These are phyloP conservation scores for Cerceris ruficornis DNA, from an alignment of 2,888 invertebrate species.

Conservation along the genomic window DNA sequence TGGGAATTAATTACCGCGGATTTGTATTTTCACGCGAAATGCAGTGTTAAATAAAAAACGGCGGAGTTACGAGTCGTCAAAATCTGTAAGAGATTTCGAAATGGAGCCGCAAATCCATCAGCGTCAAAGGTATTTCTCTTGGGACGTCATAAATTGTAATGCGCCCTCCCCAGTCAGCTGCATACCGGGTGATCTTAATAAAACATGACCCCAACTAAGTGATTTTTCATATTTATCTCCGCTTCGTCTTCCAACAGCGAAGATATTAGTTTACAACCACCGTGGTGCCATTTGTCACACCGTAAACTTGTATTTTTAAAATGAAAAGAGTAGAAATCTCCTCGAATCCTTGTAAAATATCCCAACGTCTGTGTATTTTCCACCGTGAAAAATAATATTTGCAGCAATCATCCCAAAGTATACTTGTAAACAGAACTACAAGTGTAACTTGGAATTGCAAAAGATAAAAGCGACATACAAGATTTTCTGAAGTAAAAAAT, in stretches of 20 bases:
- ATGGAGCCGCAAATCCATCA: slow-evolving; percentile 24
- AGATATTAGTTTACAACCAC: background rate
- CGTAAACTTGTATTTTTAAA: background rate
- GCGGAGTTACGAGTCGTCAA: slow-evolving; percentile 1
- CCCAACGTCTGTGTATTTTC: no score
- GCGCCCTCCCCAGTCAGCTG: slow-evolving; percentile 1
- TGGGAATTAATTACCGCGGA: background rate
- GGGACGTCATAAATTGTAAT: slow-evolving; percentile 26
- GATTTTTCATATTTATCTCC: background rate
- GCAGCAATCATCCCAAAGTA: no score
- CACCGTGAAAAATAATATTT: no score
- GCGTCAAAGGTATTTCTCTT: slow-evolving; percentile 20
- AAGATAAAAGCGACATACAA: no score
- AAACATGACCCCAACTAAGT: background rate
- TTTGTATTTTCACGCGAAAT: background rate
- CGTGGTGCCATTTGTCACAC: background rate
- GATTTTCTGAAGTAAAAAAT: no score
- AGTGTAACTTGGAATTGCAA: no score
- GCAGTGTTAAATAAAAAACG: background rate
- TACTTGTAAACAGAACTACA: no score
- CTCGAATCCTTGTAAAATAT: background rate
- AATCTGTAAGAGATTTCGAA: slow-evolving; percentile 11
- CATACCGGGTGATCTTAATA: slow-evolving; percentile 7
- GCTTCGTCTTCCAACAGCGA: no score
- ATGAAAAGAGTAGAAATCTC: background rate